phyloP scores from a whole-genome alignment of 2,888 invertebrate species.

The Sepiola atlantica region DNA sequence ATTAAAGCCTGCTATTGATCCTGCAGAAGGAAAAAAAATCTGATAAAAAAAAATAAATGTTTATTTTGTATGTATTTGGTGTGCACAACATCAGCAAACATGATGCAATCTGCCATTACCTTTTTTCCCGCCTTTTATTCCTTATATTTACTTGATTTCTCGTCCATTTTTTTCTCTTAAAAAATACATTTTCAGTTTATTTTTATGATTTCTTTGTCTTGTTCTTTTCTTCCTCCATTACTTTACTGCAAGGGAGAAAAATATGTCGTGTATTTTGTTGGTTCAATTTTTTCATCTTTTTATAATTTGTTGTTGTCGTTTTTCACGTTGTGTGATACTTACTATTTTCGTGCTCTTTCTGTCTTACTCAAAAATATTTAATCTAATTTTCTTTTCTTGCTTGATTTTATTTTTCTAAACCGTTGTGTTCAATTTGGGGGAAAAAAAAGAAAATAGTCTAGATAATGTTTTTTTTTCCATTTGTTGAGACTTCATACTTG shows the following conservation, averaged over 20 bases:
- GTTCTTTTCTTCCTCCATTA: background rate
- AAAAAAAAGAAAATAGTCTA: background rate
- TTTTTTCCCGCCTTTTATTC: background rate
- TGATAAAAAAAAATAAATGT: background rate
- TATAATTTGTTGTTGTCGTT: background rate
- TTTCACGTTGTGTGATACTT: background rate
- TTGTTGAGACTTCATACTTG: background rate
- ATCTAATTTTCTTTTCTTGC: background rate
- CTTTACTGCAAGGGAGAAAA: background rate
- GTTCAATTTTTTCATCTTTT: background rate
- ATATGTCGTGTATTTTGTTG: background rate
- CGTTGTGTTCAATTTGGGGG: background rate
- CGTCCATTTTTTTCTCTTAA: background rate
- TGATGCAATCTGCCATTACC: background rate
- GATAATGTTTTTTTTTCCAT: background rate
- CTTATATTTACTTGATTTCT: background rate
- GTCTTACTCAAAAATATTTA: conserved; percentile 15
- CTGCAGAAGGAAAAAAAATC: background rate
- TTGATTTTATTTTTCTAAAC: background rate
- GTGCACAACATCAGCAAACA: background rate
- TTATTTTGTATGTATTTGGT: conserved; percentile 3
- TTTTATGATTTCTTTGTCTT: background rate
- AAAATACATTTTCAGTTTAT: background rate
- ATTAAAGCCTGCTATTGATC: conserved; percentile 7
- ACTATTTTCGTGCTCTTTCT: background rate